Percentiles rank a stretch among this genome's conserved stretches.
phyloP scores from a whole-genome alignment of 2,888 invertebrate genomes.

The Nymphalis urticae region DNA sequence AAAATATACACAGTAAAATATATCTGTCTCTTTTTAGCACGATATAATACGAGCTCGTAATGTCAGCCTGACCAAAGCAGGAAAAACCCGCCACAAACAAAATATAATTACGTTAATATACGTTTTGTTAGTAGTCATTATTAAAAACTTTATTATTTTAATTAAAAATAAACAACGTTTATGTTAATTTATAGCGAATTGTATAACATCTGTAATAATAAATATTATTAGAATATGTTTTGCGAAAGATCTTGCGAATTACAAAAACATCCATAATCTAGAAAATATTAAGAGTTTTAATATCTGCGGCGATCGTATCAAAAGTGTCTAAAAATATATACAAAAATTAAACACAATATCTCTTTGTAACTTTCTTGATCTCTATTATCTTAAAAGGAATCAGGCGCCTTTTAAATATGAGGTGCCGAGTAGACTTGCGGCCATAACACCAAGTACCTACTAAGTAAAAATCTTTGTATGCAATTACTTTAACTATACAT shows the following conservation, averaged over 20 bases:
- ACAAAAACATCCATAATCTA: conserved; percentile 12
- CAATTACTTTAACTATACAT: background rate
- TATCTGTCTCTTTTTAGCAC: too few species aligned
- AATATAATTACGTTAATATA: too few species aligned
- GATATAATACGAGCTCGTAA: too few species aligned
- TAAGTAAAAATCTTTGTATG: background rate
- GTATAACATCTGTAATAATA: too few species aligned
- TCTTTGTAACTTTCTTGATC: background rate
- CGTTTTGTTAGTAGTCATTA: too few species aligned
- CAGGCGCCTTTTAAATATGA: conserved; percentile 6
- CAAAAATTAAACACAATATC: conserved; percentile 10
- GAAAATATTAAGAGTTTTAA: conserved; percentile 1
- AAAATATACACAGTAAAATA: too few species aligned
- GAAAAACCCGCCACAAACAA: too few species aligned
- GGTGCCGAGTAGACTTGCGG: background rate
- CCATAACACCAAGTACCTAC: background rate
- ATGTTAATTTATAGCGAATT: too few species aligned
- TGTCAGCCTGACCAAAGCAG: too few species aligned
- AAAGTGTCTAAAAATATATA: conserved; percentile 16
- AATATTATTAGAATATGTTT: background rate
- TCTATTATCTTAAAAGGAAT: conserved; percentile 16
- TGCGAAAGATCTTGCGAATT: background rate
- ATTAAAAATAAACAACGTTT: too few species aligned
- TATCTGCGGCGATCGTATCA: conserved; percentile 20
- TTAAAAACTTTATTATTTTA: too few species aligned